These are phyloP conservation scores for Neotoxoptera formosana DNA, from an alignment of 1,140 invertebrate species.

Conservation along the genomic window DNA sequence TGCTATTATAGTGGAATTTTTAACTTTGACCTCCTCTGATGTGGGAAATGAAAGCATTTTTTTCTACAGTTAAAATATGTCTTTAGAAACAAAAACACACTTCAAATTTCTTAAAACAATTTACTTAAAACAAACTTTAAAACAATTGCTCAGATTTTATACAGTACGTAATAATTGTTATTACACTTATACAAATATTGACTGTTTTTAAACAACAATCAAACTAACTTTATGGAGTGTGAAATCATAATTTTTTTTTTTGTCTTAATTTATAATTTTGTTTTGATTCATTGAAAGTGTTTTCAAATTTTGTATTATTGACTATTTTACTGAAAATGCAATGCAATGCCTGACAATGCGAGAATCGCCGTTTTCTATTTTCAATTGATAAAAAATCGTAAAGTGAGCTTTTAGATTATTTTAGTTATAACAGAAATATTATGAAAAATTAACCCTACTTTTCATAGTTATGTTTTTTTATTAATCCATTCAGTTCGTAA, in stretches of 20 bases:
- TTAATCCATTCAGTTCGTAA: background rate
- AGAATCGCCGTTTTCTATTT: too few species aligned
- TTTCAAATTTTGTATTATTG: too few species aligned
- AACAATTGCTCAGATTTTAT: constrained; percentile 61
- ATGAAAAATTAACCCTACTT: background rate
- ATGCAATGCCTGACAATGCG: too few species aligned
- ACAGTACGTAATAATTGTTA: background rate
- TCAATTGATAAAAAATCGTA: background rate
- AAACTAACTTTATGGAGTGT: background rate
- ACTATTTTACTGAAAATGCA: too few species aligned
- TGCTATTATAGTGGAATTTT: too few species aligned
- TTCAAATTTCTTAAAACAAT: background rate
- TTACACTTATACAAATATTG: background rate
- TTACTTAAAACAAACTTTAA: too few species aligned
- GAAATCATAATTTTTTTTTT: background rate
- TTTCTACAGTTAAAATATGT: background rate
- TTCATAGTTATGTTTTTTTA: background rate
- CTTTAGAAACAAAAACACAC: background rate
- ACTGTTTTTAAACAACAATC: background rate
- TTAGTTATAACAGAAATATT: background rate
- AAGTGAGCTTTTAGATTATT: background rate
- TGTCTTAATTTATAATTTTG: background rate
- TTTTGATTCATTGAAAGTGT: too few species aligned
- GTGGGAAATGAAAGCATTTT: background rate
- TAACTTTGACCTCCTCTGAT: too few species aligned